Evolutionary conservation across 2,797 vertebrate genomes (phyloP), one percentile per base, ranked within the genome.

Genomic region (Oreochromis mossambicus): DNA sequence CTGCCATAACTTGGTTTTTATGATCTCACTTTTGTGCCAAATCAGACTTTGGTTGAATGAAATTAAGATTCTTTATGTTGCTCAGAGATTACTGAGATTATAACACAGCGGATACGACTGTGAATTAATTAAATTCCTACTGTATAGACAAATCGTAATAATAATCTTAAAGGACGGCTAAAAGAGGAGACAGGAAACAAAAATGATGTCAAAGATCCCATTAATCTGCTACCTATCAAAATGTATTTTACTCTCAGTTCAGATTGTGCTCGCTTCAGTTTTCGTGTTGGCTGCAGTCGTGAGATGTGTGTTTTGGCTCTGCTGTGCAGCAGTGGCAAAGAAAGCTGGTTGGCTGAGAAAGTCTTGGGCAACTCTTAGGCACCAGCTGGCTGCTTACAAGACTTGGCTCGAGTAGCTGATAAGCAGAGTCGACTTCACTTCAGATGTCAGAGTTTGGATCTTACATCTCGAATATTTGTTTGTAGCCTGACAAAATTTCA

Each of bases 381-480:
- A 90, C 91, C 90, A 89, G 86, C 92, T 95, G 93, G 92, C 88
- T 83, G 79, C 88, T 87, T 80, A 83, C 86, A 85, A 86, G 90
- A 81, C 81, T 94, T 92, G 92, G 93, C 90, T 29, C 5, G 7
- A 2, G 32, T 2, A 11, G 75, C 41, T 73, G 86, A 83, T 83
- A 77, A 85, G 81, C 85, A 70, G 86, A 55, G 54, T 83, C 32
- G 24, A 85, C 83, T 85, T 58, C 63, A 63, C 84, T 84, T 85
- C 81, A 84, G 66, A 84, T 83, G 75, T 87, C 82, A 78, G 77
- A 70, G 48, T 88, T 82, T 88, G 77, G 76, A 84, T 87, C 51
- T 66, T 10, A 63, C 29, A 70, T 81, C 81, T 80, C 34, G 26
- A 80, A 85, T 77, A 51, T 84, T 82, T 68, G 55, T 77, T 78